Base-by-base conservation (phyloP, 2,888 invertebrate species). In the Euplagia quadripunctaria region DNA sequence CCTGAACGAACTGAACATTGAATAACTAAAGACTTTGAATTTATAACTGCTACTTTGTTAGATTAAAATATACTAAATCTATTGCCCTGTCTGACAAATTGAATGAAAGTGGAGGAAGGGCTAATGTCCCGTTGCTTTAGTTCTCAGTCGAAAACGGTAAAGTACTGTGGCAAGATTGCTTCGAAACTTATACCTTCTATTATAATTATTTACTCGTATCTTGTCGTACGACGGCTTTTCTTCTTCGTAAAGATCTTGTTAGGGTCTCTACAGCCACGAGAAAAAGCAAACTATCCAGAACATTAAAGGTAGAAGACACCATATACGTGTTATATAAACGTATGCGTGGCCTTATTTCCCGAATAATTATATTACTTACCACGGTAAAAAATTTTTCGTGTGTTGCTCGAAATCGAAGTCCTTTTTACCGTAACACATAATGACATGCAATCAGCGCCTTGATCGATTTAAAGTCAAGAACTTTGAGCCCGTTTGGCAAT, bases 381-480 rank as follows among this genome's bases (percentile, higher is more conserved):
- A 46, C 46, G 16, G 8, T n/a, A 16, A 4, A 14, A n/a, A 16
- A 14, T 49, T 31, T 31, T 49, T 20, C 31, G 14, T 65, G 16
- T n/a, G 7, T 46, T 43, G 12, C n/a, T 14, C 20, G 14, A 65
- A 49, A 65, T 65, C 20, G n/a, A 65, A 65, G 14, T 49, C 20
- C 46, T 49, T 65, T 65, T 65, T 65, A 16, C 31, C 49, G 49
- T 49, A 65, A 4, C 31, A 65, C 46, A 8, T 49, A 65, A 65
- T 46, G 14, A 65, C 31, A 46, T 65, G 65, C 49, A 65, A 65
- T 65, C 65, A 16, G 14, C 31, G 31, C 31, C 61, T 31, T 61
- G 49, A 66, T 66, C 49, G 31, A 66, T 66, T 66, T 49, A 51
- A 66, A 66, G 49, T 49, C 8, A 66, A 31, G 31, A 66, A 31